Evolutionary conservation across 2,113 vertebrate genomes (phyloP), one percentile per base, ranked within the genome.

Genomic region (Vicugna pacos): DNA sequence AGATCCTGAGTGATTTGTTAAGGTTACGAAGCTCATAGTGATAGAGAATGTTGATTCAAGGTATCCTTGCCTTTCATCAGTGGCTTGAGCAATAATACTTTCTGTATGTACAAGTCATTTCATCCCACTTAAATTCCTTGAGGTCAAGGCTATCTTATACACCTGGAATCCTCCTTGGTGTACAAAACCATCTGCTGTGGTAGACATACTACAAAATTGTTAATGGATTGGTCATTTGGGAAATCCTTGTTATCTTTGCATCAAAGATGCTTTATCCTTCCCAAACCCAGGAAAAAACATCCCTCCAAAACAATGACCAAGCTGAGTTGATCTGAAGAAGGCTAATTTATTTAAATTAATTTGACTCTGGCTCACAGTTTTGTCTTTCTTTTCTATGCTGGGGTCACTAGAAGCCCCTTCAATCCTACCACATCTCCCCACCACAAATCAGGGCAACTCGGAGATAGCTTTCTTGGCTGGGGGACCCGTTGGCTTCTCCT

Each of bases 391-490:
- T 92, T 70, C 75, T 24, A 15, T 46, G 19, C 20, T 67, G 64
- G 50, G 52, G 67, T 79, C 82, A 50, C 72, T 17, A 82, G 58
- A 58, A 69, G 11, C 42, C 42, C 48, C 80, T 96, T 90, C 54
- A 32, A 17, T 77, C 38, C 42, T 58, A 56, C 30, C 17, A 32
- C 62, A 56, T 28, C 86, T 30, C 20, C 38, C 42, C 42, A 72
- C 26, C 56, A 70, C 58, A 48, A 64, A 30, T 96, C 84, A 98
- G 77, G 99, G 99, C 86, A 99, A 97, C 42, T 99, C 99, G 92
- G 98, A 98, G 95, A 99, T 98, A 5, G 97, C 98, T 97, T 98
- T 99, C 95, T 98, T 99, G 65, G 93, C 13, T 15, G 99, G 98
- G 79, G 98, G 98, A 48, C 98, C 98, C 0, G 20, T 73, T 10